Base-by-base conservation (phyloP, 2,113 vertebrate species). In the Malurus cyaneus region DNA sequence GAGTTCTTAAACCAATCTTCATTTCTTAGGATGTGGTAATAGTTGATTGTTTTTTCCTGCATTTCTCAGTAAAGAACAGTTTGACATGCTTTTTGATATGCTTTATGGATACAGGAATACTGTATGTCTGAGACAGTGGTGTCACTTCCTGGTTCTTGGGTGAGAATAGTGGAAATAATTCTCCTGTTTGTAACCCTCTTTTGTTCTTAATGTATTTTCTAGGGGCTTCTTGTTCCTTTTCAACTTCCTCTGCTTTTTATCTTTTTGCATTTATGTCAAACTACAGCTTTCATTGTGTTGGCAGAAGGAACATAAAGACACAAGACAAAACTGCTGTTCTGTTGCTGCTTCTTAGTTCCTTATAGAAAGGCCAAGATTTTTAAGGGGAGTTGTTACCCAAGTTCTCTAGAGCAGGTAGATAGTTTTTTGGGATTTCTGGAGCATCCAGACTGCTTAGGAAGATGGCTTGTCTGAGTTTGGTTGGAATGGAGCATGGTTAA, bases 261-360 rank as follows among this genome's bases (percentile, higher is more conserved):
- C 44, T 74, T 64, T 92, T 44, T 60, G 60, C 9, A 10, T 89
- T 71, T 71, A 7, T 56, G 57, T 92, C 50, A 57, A 31, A 39
- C n/a, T 26, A 2, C 53, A 74, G 12, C 53, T 41, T 79, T 61
- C 0, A 0, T 39, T 74, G 2, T 62, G 3, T 34, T 86, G 32
- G 31, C 57, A 79, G 70, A 71, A 88, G 32, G 25, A 91, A 12
- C 31, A 10, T 18, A n/a, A 81, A 36, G 29, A 54, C 34, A 77
- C 44, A 66, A 86, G 50, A 76, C 29, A 47, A 60, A 87, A 62
- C 42, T 82, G 21, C 59, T 56, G 13, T 61, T 93, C 28, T 46
- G 18, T 59, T 94, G 21, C 14, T 25, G 5, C 34, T 54, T 71
- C 14, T 73, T 46, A 54, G 11, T 84, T 89, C n/a, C 29, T 23